Base-by-base conservation (phyloP, 2,797 vertebrate species). In the Valencia hispanica region DNA sequence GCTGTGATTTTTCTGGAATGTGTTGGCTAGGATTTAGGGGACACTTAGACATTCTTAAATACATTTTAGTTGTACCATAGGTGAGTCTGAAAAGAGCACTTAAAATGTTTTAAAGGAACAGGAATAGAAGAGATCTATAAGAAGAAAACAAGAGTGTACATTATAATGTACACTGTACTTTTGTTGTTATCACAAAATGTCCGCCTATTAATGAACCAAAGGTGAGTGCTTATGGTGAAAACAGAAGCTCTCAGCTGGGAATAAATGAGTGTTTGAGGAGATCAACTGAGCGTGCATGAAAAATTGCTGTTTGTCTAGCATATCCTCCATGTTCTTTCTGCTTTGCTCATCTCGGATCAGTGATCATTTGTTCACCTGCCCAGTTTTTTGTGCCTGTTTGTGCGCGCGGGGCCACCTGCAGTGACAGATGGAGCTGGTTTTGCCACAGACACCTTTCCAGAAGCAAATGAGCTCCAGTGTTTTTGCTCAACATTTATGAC, bases 351-450 rank as follows among this genome's bases (percentile, higher is more conserved):
- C 59, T 61, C 18, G 8, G 32, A 34, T 22, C 59, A 34, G 10
- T 41, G 41, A 39, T 22, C 71, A 70, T 70, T n/a, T 68, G 9
- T 73, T 6, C 59, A 34, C 59, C 59, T 61, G 59, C 59, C 59
- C 59, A 30, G 55, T 59, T 30, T 1, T n/a, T 14, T 18, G 39
- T 69, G 41, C 27, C 72, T 43, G 18, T 20, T 12, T 78, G 59
- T 27, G 30, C 20, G 39, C 1, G 10, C 27, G 65, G 10, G 75
- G 70, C 76, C 83, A 87, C 85, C 83, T 87, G 86, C 79, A 85
- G 72, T 79, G 84, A 85, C 86, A 88, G 85, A 84, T 87, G 84
- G 84, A 79, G 72, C 50, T 57, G 32, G 14, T 61, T 61, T 61
- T 34, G 59, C 27, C 55, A 50, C 70, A 51, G 32, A 73, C 68